phyloP scores from a whole-genome alignment of 1,140 invertebrate genomes.

The Solenopsis fugax region DNA sequence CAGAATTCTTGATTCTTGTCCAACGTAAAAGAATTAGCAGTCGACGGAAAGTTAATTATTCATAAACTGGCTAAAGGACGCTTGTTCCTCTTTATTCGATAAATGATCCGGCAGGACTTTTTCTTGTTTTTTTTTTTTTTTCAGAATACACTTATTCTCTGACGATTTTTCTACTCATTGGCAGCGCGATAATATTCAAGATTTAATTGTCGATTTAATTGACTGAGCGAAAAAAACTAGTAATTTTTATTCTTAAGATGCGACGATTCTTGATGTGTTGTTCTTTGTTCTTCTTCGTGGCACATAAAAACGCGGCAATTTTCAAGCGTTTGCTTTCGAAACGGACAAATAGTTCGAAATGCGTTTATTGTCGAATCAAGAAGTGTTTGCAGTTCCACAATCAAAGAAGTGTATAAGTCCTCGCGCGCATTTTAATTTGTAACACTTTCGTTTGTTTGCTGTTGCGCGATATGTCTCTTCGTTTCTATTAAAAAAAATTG shows the following conservation, averaged over 20 bases:
- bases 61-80: not conserved
- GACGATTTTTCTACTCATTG: not conserved
- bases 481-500: slow-evolving; percentile 6
- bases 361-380: slow-evolving; percentile 67
- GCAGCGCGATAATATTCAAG: not conserved
- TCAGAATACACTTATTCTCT: not conserved
- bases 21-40: not conserved
- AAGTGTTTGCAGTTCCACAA: slow-evolving; percentile 37
- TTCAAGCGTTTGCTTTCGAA: not conserved
- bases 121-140: not conserved
- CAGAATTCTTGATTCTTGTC: not conserved
- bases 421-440: slow-evolving; percentile 27
- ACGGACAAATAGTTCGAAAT: not conserved
- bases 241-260: not conserved
- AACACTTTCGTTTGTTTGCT: not conserved
- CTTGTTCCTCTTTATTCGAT: not conserved
- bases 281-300: slow-evolving; percentile 3
- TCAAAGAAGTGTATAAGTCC: slow-evolving; percentile 15
- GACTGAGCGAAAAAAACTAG: slow-evolving; percentile 4
- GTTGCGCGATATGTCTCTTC: not conserved
- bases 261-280: not conserved
- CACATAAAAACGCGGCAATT: not conserved
- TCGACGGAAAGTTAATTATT: slow-evolving; percentile 39
- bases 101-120: not conserved
- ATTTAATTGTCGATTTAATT: slow-evolving; percentile 51